These are phyloP conservation scores for Drosophila nasuta DNA, from an alignment of 1,140 invertebrate species.

Conservation along the genomic window DNA sequence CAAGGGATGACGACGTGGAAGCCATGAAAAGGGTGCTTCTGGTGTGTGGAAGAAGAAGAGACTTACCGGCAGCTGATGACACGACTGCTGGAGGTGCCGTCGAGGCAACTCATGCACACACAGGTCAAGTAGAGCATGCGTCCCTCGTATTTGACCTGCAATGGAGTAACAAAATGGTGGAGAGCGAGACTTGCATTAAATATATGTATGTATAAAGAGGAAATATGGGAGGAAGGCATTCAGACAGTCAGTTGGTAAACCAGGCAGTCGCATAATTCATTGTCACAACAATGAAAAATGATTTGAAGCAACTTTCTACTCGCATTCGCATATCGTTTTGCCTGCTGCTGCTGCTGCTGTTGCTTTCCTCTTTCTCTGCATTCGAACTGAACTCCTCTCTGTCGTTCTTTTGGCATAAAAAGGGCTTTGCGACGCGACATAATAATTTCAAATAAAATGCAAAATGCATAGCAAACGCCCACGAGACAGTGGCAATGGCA, in stretches of 20 bases:
- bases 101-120: conserved; percentile 96
- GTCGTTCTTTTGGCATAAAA: conserved; percentile 4
- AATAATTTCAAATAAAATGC: conserved; percentile 83
- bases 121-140: conserved; percentile 95
- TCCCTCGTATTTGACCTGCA: conserved; percentile 94
- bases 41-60: not conserved
- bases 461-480: conserved; percentile 79
- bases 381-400: not conserved
- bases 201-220: not conserved
- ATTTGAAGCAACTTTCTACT: conserved; percentile 59
- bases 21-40: not conserved
- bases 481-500: conserved; percentile 49
- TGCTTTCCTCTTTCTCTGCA: not conserved
- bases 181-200: conserved; percentile 23
- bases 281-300: conserved; percentile 74
- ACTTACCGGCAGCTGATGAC: conserved; percentile 88
- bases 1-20: not conserved
- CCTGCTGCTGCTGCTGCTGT: not conserved
- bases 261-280: conserved; percentile 46
- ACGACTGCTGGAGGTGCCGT: conserved; percentile 91
- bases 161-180: conserved; percentile 49
- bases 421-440: conserved; percentile 69
- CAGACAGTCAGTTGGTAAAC: not conserved
- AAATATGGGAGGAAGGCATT: not conserved
- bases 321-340: conserved; percentile 10